Conservation (phyloP, 2,113 vertebrate genomes). For the Cyprinodon brontotheroides region DNA sequence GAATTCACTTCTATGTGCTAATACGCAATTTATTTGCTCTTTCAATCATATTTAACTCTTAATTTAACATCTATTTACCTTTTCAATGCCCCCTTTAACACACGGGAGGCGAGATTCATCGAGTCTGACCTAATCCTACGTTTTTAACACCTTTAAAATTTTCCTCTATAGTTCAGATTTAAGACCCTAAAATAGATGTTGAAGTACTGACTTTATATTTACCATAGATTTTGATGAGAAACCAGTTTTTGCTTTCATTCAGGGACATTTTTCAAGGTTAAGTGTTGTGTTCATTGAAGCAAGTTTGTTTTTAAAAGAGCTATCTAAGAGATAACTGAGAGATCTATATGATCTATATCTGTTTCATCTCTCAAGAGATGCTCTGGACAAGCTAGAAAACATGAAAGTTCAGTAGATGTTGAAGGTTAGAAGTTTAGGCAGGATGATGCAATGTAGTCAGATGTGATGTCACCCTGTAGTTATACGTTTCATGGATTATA, state of each 20-base stretch:
- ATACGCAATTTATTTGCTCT: too few relatives aligned
- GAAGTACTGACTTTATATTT: too few relatives aligned
- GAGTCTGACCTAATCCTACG: neutral
- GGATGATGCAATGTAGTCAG: neutral
- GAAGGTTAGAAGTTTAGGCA: neutral
- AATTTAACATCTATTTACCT: neutral
- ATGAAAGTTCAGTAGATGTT: neutral
- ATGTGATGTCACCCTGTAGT: neutral
- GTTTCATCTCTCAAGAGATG: neutral
- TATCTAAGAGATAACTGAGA: neutral
- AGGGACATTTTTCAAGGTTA: neutral
- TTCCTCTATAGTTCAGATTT: neutral
- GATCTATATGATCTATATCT: neutral
- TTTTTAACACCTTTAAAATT: conserved; percentile 27
- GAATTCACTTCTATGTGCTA: too few relatives aligned
- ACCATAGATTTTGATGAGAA: too few relatives aligned
- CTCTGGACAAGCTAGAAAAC: neutral
- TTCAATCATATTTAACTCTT: neutral
- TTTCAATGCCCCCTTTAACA: too few relatives aligned
- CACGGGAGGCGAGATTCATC: too few relatives aligned
- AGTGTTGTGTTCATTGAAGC: too few relatives aligned
- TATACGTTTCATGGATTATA: neutral
- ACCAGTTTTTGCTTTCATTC: too few relatives aligned
- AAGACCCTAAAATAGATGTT: too few relatives aligned
- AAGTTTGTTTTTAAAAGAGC: neutral